Percentiles rank a stretch among this genome's conserved stretches.
Evolutionary conservation across 2,888 invertebrate species (phyloP).

Genomic region (Chymomyza amoena): DNA sequence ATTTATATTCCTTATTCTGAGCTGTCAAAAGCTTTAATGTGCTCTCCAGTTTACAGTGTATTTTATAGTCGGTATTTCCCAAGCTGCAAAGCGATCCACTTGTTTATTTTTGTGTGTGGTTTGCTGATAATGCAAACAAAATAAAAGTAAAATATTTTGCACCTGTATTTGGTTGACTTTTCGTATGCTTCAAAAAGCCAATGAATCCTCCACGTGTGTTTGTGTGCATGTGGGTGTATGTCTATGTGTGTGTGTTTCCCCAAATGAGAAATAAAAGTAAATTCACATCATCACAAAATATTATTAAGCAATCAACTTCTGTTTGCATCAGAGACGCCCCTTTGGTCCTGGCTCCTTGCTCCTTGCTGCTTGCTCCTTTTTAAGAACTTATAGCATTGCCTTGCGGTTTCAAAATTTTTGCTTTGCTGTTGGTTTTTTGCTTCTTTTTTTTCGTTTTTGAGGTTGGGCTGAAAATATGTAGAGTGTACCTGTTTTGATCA

Average conservation of each 20-base stretch:
- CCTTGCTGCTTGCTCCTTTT: background rate
- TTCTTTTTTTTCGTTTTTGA: background rate
- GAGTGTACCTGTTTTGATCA: background rate
- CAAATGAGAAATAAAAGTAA: constrained; percentile 74
- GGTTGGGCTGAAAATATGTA: background rate
- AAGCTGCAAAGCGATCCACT: background rate
- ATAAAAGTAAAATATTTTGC: constrained; percentile 33
- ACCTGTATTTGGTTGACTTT: constrained; percentile 54
- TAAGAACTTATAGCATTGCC: background rate
- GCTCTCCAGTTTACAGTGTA: background rate
- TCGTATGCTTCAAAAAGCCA: constrained; percentile 48
- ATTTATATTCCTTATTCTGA: no score
- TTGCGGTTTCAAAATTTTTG: constrained; percentile 4
- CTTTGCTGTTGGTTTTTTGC: background rate
- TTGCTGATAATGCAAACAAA: constrained; percentile 33
- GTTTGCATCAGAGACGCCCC: constrained; percentile 35
- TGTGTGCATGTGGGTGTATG: background rate
- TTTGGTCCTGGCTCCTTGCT: background rate
- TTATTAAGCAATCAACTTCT: constrained; percentile 73
- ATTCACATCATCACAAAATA: constrained; percentile 75
- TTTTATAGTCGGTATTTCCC: background rate
- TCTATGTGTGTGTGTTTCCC: constrained; percentile 29
- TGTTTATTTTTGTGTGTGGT: constrained; percentile 19
- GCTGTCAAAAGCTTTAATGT: no score
- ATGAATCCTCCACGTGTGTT: constrained; percentile 37